Evolutionary conservation across 30 jellyfish, hydroid and myxozoan species (phyloP).

Genomic region (Turritopsis rubra): DNA sequence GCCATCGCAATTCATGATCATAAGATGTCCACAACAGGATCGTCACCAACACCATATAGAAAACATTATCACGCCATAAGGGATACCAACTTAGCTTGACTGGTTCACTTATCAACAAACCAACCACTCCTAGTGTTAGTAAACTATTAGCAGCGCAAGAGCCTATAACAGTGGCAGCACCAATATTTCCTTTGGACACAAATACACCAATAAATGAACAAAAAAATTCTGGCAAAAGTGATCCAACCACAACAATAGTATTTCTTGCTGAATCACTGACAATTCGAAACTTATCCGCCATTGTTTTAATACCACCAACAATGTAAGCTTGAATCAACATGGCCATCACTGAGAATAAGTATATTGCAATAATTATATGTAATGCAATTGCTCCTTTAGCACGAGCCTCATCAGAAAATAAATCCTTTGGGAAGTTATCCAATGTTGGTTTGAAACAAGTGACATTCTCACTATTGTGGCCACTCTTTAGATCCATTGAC

Average conservation of each 20-base stretch:
- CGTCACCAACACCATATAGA: constrained; percentile 16
- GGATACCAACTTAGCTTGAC: constrained; percentile 33
- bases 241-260: constrained; percentile 14
- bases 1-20: constrained; percentile 32
- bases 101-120: constrained; percentile 5
- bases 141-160: constrained; percentile 32
- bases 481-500: not conserved
- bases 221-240: constrained; percentile 22
- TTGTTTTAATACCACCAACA: constrained; percentile 26
- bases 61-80: constrained; percentile 30
- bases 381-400: constrained; percentile 18
- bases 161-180: constrained; percentile 31
- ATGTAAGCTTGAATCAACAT: constrained; percentile 22
- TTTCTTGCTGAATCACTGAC: constrained; percentile 23
- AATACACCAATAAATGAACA: constrained; percentile 23
- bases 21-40: constrained; percentile 21
- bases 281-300: constrained; percentile 29
- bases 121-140: constrained; percentile 28
- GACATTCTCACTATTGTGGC: not conserved
- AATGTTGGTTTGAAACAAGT: constrained; percentile 27
- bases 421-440: constrained; percentile 19
- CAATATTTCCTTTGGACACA: constrained; percentile 21
- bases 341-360: constrained; percentile 16
- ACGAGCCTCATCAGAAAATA: constrained; percentile 25
- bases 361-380: constrained; percentile 11